These are phyloP conservation scores for Mormyrus hasselquistii DNA, from an alignment of 2,797 vertebrate species.

Conservation along the genomic window DNA sequence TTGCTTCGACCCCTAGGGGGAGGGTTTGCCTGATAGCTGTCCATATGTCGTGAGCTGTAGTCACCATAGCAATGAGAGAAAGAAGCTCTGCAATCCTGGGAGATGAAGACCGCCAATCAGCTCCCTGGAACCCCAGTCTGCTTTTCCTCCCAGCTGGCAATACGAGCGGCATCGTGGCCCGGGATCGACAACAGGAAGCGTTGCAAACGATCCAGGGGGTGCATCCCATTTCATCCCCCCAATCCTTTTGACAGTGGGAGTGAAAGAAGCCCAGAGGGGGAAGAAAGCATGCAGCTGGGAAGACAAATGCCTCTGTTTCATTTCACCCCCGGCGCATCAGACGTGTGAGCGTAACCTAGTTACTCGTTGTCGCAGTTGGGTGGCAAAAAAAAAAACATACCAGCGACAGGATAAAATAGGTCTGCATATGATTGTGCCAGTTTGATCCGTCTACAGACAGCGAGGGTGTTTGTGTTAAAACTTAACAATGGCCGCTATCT, in stretches of 20 bases:
- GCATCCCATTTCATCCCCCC: background rate
- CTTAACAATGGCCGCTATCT: background rate
- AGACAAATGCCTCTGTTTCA: background rate
- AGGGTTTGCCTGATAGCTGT: background rate
- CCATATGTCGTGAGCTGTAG: background rate
- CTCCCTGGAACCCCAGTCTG: background rate
- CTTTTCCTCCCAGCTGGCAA: slow-evolving; percentile 3
- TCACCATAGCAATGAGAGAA: background rate
- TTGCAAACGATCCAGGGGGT: background rate
- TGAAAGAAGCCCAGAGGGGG: background rate
- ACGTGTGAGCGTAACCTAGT: background rate
- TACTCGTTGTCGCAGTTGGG: background rate
- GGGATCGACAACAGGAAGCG: background rate
- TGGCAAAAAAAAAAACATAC: background rate
- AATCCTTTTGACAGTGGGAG: background rate
- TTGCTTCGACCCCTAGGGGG: background rate
- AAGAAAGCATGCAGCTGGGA: background rate
- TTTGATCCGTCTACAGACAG: background rate
- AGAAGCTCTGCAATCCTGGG: background rate
- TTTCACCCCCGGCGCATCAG: background rate
- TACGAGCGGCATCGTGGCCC: background rate
- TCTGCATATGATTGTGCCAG: background rate
- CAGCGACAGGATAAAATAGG: background rate
- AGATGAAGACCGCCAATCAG: background rate
- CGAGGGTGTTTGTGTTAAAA: background rate